phyloP scores from a whole-genome alignment of 2,113 vertebrate species.

The Trochalopteron elliotii region DNA sequence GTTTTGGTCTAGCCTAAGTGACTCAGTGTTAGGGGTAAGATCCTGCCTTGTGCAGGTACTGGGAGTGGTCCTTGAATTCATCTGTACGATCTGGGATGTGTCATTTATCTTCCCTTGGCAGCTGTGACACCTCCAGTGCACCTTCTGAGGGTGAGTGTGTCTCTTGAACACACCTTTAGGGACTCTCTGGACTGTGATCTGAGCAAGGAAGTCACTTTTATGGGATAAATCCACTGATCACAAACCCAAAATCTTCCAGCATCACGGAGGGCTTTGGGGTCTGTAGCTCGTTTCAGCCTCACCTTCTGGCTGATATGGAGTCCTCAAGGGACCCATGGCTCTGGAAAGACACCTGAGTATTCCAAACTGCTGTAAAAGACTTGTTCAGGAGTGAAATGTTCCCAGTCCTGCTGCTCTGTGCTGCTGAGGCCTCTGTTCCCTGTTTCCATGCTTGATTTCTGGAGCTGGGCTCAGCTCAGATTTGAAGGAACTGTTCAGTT shows the following conservation, averaged over 20 bases:
- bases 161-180: neutral
- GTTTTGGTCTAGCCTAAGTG: neutral
- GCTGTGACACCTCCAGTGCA: neutral
- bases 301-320: neutral
- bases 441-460: neutral
- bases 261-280: accelerated
- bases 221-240: neutral
- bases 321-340: neutral
- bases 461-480: neutral
- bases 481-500: neutral
- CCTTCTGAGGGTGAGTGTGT: neutral
- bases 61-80: neutral
- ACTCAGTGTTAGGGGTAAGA: neutral
- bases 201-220: neutral
- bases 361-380: neutral
- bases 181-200: neutral
- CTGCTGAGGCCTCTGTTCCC: neutral
- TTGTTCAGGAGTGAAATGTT: neutral
- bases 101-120: neutral
- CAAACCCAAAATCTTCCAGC: neutral
- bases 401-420: neutral
- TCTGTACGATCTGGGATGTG: neutral
- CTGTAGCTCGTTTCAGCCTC: neutral
- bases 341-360: neutral
- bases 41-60: neutral